A percentile compares a stretch with the other conserved stretches of the same genome.
Conservation (phyloP, 1,140 invertebrate genomes). For the Phortica variegata region DNA sequence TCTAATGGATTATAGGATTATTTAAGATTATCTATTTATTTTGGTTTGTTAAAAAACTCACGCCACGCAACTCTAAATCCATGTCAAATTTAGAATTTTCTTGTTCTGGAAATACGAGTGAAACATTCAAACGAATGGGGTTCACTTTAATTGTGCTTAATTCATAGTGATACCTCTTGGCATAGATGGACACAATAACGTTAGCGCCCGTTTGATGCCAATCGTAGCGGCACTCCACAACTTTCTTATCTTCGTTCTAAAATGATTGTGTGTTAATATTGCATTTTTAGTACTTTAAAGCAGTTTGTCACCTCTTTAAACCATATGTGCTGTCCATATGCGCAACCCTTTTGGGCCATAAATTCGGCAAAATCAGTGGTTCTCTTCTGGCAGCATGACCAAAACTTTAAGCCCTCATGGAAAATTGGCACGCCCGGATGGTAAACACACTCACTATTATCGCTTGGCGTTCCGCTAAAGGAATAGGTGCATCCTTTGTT, state of each 20-base stretch:
- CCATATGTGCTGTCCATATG: constrained; percentile 83
- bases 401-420: constrained; percentile 98
- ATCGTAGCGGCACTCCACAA: constrained; percentile 81
- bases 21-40: constrained; percentile 1
- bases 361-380: constrained; percentile 94
- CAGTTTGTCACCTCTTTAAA: constrained; percentile 66
- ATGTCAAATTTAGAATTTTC: constrained; percentile 72
- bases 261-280: neutral
- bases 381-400: constrained; percentile 93
- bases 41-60: constrained; percentile 59
- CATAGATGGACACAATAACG: constrained; percentile 85
- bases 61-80: constrained; percentile 81
- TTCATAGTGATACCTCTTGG: constrained; percentile 84
- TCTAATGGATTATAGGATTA: too few species aligned
- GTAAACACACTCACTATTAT: constrained; percentile 71
- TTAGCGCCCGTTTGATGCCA: constrained; percentile 87
- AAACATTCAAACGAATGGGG: constrained; percentile 75
- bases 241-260: constrained; percentile 41
- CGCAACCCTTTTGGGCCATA: constrained; percentile 85
- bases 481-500: constrained; percentile 79
- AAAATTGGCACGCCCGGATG: constrained; percentile 93
- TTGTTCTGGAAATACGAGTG: constrained; percentile 79
- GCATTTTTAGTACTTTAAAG: constrained; percentile 9
- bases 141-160: constrained; percentile 78
- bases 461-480: constrained; percentile 70